phyloP scores from a whole-genome alignment of 2,888 invertebrate species.

The Ectemnius continuus region DNA sequence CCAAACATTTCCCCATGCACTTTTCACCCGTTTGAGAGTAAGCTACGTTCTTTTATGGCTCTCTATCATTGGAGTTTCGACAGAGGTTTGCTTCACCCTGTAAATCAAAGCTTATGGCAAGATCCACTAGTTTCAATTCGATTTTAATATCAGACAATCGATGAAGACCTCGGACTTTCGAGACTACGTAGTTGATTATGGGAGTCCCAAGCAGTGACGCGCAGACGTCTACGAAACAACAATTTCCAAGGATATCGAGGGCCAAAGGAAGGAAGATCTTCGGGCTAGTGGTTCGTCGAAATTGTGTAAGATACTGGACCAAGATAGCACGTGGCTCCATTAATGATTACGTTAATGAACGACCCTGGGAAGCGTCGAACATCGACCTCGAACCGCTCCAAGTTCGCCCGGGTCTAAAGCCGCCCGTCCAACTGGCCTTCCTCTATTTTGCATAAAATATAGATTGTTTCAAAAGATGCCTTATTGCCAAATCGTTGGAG shows the following conservation, averaged over 20 bases:
- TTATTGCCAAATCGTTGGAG: not conserved
- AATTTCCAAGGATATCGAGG: no score
- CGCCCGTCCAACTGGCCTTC: not conserved
- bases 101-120: not conserved
- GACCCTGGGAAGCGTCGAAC: slow-evolving; percentile 25
- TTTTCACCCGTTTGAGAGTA: not conserved
- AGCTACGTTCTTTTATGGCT: not conserved
- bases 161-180: no score
- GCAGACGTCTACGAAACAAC: no score
- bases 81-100: not conserved
- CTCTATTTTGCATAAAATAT: slow-evolving; percentile 14
- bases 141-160: no score
- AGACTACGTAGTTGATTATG: no score
- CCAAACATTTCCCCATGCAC: not conserved
- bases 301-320: slow-evolving; percentile 28
- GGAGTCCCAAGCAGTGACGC: no score
- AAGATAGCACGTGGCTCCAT: slow-evolving; percentile 30
- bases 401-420: slow-evolving; percentile 7
- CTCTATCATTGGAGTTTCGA: not conserved
- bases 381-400: slow-evolving; percentile 20
- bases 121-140: no score
- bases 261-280: no score
- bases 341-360: slow-evolving; percentile 22
- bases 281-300: not conserved
- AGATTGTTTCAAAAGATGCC: not conserved